These are phyloP conservation scores for Idaea aversata DNA, from an alignment of 2,888 invertebrate genomes.

Conservation along the genomic window DNA sequence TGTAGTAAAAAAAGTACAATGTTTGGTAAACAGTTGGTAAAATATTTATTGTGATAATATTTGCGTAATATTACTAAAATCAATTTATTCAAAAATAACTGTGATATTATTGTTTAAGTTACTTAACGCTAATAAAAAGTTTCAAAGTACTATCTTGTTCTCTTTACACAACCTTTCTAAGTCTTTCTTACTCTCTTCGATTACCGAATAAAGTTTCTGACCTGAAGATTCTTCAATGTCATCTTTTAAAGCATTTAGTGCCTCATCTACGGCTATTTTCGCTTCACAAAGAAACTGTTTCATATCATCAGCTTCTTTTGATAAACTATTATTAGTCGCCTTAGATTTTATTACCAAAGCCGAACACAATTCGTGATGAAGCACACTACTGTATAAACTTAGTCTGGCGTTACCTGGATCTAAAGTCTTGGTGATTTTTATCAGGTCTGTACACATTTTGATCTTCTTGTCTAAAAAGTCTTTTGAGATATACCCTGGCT, in stretches of 20 bases:
- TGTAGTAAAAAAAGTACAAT: too few species aligned
- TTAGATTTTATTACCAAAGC: conserved; percentile 75
- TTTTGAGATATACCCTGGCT: conserved; percentile 81
- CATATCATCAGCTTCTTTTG: conserved; percentile 55
- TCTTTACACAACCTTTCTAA: conserved; percentile 72
- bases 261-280: conserved; percentile 61
- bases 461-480: conserved; percentile 83
- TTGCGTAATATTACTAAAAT: background rate
- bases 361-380: conserved; percentile 85
- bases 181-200: conserved; percentile 68
- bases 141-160: conserved; percentile 52
- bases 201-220: conserved; percentile 71
- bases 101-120: conserved; percentile 48
- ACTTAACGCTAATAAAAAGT: conserved; percentile 24
- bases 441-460: conserved; percentile 83
- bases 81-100: conserved; percentile 22
- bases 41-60: background rate
- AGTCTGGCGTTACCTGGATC: conserved; percentile 88
- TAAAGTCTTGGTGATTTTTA: conserved; percentile 81
- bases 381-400: conserved; percentile 88
- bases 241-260: conserved; percentile 68
- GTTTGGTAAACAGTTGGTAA: background rate
- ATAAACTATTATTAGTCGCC: conserved; percentile 48
- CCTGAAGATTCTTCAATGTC: conserved; percentile 79
- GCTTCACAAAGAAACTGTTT: conserved; percentile 68